These are phyloP conservation scores for Eristalinus sepulchralis DNA, from an alignment of 2,888 invertebrate genomes.

Conservation along the genomic window DNA sequence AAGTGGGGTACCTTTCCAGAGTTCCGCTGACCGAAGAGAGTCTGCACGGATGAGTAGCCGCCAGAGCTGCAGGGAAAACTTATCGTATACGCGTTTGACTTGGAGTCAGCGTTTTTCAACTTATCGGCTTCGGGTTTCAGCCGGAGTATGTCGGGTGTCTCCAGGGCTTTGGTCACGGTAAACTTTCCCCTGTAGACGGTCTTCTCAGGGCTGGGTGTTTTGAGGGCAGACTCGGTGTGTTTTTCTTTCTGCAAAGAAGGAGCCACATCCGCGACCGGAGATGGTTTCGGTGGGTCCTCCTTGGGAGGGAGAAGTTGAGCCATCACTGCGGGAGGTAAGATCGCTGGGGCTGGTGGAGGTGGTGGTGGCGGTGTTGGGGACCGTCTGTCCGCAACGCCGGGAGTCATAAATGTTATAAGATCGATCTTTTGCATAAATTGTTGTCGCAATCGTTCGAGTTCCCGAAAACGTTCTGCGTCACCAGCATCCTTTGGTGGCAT, in stretches of 20 bases:
- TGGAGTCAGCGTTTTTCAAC: slow-evolving; percentile 75
- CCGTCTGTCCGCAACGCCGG: slow-evolving; percentile 46
- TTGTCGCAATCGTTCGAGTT: slow-evolving; percentile 77
- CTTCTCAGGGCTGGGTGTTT: slow-evolving; percentile 77
- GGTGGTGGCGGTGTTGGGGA: slow-evolving; percentile 77
- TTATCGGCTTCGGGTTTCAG: slow-evolving; percentile 77
- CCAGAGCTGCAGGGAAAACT: slow-evolving; percentile 85
- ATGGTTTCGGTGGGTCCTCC: slow-evolving; percentile 23
- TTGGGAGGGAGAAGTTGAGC: slow-evolving; percentile 75
- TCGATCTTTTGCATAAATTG: slow-evolving; percentile 80
- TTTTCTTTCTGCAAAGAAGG: not conserved
- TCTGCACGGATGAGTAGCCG: slow-evolving; percentile 84
- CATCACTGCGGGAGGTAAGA: slow-evolving; percentile 75
- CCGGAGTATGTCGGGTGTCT: slow-evolving; percentile 75
- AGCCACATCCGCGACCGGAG: not conserved
- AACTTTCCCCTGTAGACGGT: slow-evolving; percentile 82
- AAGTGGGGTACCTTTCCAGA: slow-evolving; percentile 83
- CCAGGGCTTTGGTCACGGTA: slow-evolving; percentile 82
- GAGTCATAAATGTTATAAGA: slow-evolving; percentile 77
- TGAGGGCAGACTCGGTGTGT: not conserved
- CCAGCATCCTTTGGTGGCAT: slow-evolving; percentile 76
- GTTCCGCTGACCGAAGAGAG: slow-evolving; percentile 82
- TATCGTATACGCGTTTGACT: slow-evolving; percentile 84
- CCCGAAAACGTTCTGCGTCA: slow-evolving; percentile 77
- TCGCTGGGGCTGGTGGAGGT: slow-evolving; percentile 77